Evolutionary conservation across 2,888 invertebrate species (phyloP).

Genomic region (Pristionchus maxplancki): DNA sequence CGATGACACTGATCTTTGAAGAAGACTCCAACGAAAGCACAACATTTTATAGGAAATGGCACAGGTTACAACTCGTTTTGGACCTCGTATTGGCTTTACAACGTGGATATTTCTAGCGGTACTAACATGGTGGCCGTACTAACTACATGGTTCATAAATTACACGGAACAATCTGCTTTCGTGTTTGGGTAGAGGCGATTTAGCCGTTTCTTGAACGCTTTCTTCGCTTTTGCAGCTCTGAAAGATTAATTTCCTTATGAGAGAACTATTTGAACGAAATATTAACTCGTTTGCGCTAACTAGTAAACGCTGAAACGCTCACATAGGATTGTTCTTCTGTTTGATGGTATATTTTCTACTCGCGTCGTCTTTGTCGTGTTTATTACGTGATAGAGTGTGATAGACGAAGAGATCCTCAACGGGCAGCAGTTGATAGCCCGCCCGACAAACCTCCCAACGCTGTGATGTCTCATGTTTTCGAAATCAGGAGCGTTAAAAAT

Average conservation of each 20-base stretch:
- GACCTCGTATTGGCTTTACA: no score
- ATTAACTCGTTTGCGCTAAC: no score
- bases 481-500: background rate
- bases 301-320: no score
- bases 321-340: background rate
- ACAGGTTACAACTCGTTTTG: no score
- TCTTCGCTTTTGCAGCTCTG: background rate
- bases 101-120: no score
- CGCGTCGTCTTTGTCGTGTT: background rate
- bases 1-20: no score
- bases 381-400: constrained; percentile 46
- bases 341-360: background rate
- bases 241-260: background rate
- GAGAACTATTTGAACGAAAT: background rate
- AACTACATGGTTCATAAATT: no score
- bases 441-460: constrained; percentile 64
- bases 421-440: constrained; percentile 57
- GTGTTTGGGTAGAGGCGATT: background rate
- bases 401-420: constrained; percentile 62
- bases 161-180: background rate
- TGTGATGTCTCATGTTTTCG: constrained; percentile 27
- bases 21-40: no score
- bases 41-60: no score
- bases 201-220: background rate
- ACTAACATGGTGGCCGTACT: no score